Evolutionary conservation across 2,797 vertebrate species (phyloP).

Genomic region (Sebastes itinus): DNA sequence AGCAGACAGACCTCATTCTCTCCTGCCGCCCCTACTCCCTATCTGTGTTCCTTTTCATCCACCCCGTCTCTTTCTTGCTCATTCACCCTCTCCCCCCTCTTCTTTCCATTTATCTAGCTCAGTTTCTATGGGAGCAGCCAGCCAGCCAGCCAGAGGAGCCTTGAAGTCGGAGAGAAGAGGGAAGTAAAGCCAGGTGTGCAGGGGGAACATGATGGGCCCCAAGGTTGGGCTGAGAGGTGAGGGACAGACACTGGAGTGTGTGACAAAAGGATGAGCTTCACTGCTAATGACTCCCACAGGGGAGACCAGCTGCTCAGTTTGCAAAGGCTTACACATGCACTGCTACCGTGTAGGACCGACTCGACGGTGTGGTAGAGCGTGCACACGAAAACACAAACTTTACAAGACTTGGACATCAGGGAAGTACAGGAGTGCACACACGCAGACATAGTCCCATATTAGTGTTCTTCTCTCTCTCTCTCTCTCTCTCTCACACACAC

Average conservation of each 20-base stretch:
- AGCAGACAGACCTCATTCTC: slow-evolving; percentile 50
- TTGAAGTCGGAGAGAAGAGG: slow-evolving; percentile 60
- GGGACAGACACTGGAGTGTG: slow-evolving; percentile 75
- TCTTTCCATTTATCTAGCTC: slow-evolving; percentile 60
- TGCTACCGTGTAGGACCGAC: slow-evolving; percentile 24
- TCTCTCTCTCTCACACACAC: not conserved
- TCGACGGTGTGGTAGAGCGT: slow-evolving; percentile 24
- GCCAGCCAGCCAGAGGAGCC: slow-evolving; percentile 50
- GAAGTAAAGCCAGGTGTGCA: slow-evolving; percentile 68
- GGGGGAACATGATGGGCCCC: slow-evolving; percentile 59
- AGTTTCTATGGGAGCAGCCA: slow-evolving; percentile 66
- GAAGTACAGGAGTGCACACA: not conserved
- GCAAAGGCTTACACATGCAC: slow-evolving; percentile 43
- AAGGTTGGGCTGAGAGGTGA: slow-evolving; percentile 74
- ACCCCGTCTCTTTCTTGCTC: slow-evolving; percentile 19
- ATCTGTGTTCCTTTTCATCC: slow-evolving; percentile 33
- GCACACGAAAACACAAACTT: slow-evolving; percentile 37
- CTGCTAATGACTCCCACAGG: slow-evolving; percentile 82
- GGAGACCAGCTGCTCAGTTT: slow-evolving; percentile 77
- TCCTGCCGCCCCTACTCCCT: not conserved
- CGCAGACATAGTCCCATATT: not conserved
- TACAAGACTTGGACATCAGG: slow-evolving; percentile 23
- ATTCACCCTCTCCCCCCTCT: slow-evolving; percentile 22
- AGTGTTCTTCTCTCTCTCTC: not conserved
- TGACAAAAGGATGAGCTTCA: slow-evolving; percentile 82